Percentiles rank a stretch among this genome's conserved stretches.
Conservation (phyloP, 2,797 vertebrate species). For the Morus bassanus region DNA sequence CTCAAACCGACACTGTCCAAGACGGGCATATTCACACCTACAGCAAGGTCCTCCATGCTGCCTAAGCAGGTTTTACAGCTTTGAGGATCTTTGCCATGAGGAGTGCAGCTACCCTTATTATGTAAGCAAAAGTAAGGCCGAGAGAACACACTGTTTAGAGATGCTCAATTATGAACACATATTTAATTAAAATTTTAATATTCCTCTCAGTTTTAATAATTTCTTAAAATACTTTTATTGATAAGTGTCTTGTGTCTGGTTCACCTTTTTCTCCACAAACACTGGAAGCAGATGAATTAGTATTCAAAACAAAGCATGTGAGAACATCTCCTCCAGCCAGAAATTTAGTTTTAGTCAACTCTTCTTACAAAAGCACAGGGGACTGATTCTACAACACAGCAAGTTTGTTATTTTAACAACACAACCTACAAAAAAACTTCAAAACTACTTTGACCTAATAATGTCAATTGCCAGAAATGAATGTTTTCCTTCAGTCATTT, state of each 20-base stretch:
- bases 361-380: neutral
- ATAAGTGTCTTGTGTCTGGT: neutral
- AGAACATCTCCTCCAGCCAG: neutral
- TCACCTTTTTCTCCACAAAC: neutral
- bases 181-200: neutral
- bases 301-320: neutral
- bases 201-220: neutral
- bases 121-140: neutral
- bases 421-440: neutral
- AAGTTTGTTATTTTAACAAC: slow-evolving; percentile 11
- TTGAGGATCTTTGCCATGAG: fast-evolving
- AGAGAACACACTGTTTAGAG: neutral
- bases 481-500: neutral
- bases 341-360: neutral
- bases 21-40: fast-evolving
- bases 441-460: slow-evolving; percentile 49
- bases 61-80: neutral
- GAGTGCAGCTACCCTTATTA: neutral
- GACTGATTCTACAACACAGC: neutral
- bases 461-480: slow-evolving; percentile 37
- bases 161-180: neutral
- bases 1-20: too few relatives aligned
- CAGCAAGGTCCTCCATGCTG: too few relatives aligned
- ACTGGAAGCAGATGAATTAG: neutral
- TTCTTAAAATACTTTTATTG: neutral